These are phyloP conservation scores for Hemibagrus guttatus DNA, from an alignment of 2,797 vertebrate species.

Conservation along the genomic window DNA sequence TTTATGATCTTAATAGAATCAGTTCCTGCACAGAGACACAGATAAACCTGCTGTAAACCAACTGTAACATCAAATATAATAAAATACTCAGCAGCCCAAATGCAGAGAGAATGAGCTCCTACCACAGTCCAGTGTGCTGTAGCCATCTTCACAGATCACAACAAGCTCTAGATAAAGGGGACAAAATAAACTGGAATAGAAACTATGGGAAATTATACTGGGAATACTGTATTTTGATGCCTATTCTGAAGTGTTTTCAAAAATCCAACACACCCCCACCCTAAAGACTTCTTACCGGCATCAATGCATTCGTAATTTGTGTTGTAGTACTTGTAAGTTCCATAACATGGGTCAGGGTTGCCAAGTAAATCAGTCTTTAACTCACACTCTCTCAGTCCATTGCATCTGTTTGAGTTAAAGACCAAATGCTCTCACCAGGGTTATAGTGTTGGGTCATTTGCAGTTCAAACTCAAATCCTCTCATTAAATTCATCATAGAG, in stretches of 20 bases:
- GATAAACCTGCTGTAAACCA: background rate
- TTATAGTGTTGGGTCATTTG: background rate
- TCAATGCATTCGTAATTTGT: background rate
- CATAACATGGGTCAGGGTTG: background rate
- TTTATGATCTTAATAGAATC: background rate
- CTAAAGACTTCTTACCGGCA: background rate
- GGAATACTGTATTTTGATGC: too few relatives aligned
- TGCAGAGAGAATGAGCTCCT: background rate
- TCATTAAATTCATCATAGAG: background rate
- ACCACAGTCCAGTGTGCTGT: conserved; percentile 32
- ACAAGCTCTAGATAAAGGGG: background rate
- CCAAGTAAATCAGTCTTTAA: background rate
- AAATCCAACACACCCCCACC: background rate
- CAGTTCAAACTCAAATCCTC: background rate
- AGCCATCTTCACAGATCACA: conserved; percentile 3
- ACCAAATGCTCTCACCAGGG: background rate
- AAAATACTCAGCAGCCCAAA: background rate
- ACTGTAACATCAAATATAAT: background rate
- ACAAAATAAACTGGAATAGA: background rate
- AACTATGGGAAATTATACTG: background rate
- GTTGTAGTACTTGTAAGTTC: conserved; percentile 11
- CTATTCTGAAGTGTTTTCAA: too few relatives aligned
- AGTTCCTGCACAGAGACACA: conserved; percentile 13
- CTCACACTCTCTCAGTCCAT: background rate
- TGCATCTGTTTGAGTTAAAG: background rate